Base-by-base conservation (phyloP, 1,140 invertebrate species). In the Temnothorax nylanderi region DNA sequence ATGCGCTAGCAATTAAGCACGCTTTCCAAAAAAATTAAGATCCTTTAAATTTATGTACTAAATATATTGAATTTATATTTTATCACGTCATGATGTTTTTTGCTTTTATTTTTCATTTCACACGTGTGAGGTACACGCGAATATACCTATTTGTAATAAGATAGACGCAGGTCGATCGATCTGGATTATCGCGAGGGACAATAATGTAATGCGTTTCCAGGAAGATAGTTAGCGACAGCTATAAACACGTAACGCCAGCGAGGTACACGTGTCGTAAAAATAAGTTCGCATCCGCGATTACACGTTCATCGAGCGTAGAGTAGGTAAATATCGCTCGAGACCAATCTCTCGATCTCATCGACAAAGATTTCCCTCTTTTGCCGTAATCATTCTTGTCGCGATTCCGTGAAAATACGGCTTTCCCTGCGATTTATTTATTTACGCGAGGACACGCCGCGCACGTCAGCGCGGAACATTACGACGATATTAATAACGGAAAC, bases 321-420 rank as follows among this genome's bases (percentile, higher is more conserved):
- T 78, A 21, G n/a, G 32, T 76, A 87, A 86, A 89, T 78, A 82
- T 62, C 26, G n/a, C 11, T 81, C 51, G 37, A 21, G 76, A 89
- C 64, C 67, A 72, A 87, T 89, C 71, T 85, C 4, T 34, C 65
- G 62, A 88, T 89, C 62, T 75, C 37, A 75, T 88, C 87, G 56
- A 13, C 16, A 21, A n/a, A 81, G 64, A 71, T 56, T 54, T 58
- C n/a, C 47, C n/a, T 34, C 54, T 58, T 41, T 64, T 41, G 37
- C 54, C 64, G n/a, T 65, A 77, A 76, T 76, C 37, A 21, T 26
- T 84, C 34, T 64, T 85, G 76, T 87, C 64, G 10, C 16, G 44
- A 69, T 76, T 56, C 4, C n/a, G 10, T 21, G 71, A 21, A 49
- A 71, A 47, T 10, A 16, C 13, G 77, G 7, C 37, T 10, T 18